Conservation (phyloP, 2,113 vertebrate species). For the Xiphophorus hellerii region DNA sequence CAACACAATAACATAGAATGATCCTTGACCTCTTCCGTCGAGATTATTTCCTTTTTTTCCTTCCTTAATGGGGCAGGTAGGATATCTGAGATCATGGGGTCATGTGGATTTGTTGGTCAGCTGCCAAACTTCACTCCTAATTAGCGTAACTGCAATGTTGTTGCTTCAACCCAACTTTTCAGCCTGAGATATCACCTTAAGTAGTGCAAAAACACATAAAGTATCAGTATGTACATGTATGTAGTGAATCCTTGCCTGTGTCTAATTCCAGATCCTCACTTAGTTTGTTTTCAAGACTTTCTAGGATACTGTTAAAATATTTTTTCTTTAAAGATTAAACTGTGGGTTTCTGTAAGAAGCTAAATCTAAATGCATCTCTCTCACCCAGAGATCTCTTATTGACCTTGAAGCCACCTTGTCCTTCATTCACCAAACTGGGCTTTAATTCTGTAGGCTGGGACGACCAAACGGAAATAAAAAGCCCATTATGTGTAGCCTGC, state of each 20-base stretch:
- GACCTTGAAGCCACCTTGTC: constrained; percentile 78
- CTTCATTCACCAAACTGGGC: constrained; percentile 71
- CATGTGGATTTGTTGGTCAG: constrained; percentile 43
- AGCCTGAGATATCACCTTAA: not conserved
- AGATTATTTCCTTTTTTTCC: constrained; percentile 67
- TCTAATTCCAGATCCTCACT: not conserved
- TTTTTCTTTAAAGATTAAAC: not conserved
- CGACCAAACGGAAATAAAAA: constrained; percentile 82
- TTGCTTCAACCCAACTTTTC: constrained; percentile 1
- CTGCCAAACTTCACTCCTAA: constrained; percentile 43
- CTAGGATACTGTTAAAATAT: not conserved
- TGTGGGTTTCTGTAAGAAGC: not conserved
- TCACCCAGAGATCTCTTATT: constrained; percentile 36
- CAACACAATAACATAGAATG: constrained; percentile 55
- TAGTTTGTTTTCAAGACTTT: not conserved
- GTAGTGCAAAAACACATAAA: not conserved
- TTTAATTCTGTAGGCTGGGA: constrained; percentile 76
- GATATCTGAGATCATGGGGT: constrained; percentile 60
- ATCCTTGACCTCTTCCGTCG: constrained; percentile 62
- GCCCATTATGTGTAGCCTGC: constrained; percentile 75
- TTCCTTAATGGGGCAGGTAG: constrained; percentile 56
- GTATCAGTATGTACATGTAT: not conserved
- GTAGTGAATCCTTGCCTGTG: not conserved
- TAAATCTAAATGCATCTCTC: constrained; percentile 23
- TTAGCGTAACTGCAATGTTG: constrained; percentile 41